Evolutionary conservation across 2,113 vertebrate genomes (phyloP).

Genomic region (Zootoca vivipara): DNA sequence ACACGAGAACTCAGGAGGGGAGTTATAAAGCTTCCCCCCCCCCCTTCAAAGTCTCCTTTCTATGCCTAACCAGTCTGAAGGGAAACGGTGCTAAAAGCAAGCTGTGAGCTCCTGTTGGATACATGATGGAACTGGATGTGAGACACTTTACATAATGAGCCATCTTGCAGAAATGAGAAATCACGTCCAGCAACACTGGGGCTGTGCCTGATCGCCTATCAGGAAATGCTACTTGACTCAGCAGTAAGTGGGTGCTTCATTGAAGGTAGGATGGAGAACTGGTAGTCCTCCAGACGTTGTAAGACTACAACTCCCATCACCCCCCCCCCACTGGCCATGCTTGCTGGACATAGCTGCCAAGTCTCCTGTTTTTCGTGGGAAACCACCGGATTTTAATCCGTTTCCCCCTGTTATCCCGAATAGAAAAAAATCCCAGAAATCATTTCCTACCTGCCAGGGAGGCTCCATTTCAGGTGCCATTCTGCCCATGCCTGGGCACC

Average conservation of each 20-base stretch:
- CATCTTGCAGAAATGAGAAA: background rate
- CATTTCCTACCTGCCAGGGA: no score
- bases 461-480: no score
- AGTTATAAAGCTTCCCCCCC: background rate
- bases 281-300: no score
- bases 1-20: background rate
- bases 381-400: no score
- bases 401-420: no score
- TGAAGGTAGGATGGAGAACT: no score
- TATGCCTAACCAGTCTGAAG: slow-evolving; percentile 23
- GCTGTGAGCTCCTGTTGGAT: background rate
- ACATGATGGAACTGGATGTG: background rate
- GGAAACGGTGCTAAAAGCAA: slow-evolving; percentile 19
- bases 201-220: background rate
- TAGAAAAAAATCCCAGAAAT: no score
- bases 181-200: background rate
- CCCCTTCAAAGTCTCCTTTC: background rate
- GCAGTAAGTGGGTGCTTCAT: background rate
- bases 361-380: no score
- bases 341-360: no score
- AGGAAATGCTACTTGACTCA: background rate
- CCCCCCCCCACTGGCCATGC: background rate
- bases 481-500: no score
- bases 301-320: no score
- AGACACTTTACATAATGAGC: background rate